Conservation (phyloP, 2,888 invertebrate species). For the Andrena haemorrhoa region DNA sequence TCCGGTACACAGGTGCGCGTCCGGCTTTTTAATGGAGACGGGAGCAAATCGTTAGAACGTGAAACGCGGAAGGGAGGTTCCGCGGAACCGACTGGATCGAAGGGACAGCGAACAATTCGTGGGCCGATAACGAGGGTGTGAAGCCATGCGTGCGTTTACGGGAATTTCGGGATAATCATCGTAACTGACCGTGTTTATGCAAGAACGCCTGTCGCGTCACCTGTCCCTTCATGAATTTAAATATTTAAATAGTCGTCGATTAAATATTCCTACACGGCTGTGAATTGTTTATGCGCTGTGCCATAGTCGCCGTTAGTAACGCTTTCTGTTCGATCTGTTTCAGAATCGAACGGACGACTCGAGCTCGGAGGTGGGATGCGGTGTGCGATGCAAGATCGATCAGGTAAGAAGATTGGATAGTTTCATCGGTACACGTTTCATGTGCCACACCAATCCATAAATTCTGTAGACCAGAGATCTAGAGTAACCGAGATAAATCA, state of each 20-base stretch:
- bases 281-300: neutral
- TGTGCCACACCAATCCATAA: too few relatives aligned
- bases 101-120: constrained; percentile 32
- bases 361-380: constrained; percentile 90
- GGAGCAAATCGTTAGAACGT: constrained; percentile 43
- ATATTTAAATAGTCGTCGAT: constrained; percentile 5
- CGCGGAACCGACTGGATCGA: constrained; percentile 22
- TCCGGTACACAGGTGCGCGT: constrained; percentile 81
- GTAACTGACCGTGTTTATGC: constrained; percentile 50
- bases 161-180: constrained; percentile 67
- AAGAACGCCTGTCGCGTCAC: constrained; percentile 27
- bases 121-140: constrained; percentile 62
- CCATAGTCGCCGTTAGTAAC: neutral
- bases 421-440: too few relatives aligned
- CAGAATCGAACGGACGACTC: constrained; percentile 91
- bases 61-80: constrained; percentile 38
- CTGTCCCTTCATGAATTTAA: constrained; percentile 50
- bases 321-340: constrained; percentile 73
- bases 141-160: constrained; percentile 75
- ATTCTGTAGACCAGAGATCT: neutral
- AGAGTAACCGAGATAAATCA: neutral
- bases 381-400: constrained; percentile 89
- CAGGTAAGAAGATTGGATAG: constrained; percentile 86
- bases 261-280: neutral
- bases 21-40: constrained; percentile 66